Percentiles rank a stretch among this genome's conserved stretches.
Conservation (phyloP, 2,888 invertebrate genomes). For the Lamproptera curius region DNA sequence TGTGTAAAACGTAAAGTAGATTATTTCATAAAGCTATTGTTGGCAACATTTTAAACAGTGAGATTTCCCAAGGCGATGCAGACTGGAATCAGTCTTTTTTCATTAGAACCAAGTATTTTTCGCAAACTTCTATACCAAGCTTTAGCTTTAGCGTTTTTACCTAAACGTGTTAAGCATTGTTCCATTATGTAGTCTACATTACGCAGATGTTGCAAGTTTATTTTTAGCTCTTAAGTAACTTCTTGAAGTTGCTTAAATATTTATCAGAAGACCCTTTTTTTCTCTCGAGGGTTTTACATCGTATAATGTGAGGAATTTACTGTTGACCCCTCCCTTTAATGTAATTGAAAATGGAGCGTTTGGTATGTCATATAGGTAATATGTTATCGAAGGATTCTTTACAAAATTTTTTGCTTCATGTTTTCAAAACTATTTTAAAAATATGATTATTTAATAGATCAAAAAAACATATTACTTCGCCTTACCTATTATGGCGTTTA, state of each 20-base stretch:
- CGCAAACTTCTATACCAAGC: conserved; percentile 20
- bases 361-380: not conserved
- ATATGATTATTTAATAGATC: no score
- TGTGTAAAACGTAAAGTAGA: conserved; percentile 7
- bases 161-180: not conserved
- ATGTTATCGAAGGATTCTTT: no score
- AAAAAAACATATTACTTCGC: no score
- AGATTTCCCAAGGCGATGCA: conserved; percentile 59
- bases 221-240: conserved; percentile 33
- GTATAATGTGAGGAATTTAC: conserved; percentile 61
- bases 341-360: conserved; percentile 46
- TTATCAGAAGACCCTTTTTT: conserved; percentile 59
- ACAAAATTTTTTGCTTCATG: no score
- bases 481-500: no score
- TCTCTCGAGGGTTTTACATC: conserved; percentile 50
- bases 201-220: conserved; percentile 22
- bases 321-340: conserved; percentile 45
- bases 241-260: conserved; percentile 39
- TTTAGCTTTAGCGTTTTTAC: conserved; percentile 6
- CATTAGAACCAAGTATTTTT: conserved; percentile 45
- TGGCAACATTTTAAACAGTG: conserved; percentile 51
- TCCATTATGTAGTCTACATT: not conserved
- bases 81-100: conserved; percentile 63
- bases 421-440: no score
- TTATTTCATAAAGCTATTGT: conserved; percentile 55